Evolutionary conservation across 2,797 vertebrate species (phyloP).

Genomic region (Chrysocyon brachyurus): DNA sequence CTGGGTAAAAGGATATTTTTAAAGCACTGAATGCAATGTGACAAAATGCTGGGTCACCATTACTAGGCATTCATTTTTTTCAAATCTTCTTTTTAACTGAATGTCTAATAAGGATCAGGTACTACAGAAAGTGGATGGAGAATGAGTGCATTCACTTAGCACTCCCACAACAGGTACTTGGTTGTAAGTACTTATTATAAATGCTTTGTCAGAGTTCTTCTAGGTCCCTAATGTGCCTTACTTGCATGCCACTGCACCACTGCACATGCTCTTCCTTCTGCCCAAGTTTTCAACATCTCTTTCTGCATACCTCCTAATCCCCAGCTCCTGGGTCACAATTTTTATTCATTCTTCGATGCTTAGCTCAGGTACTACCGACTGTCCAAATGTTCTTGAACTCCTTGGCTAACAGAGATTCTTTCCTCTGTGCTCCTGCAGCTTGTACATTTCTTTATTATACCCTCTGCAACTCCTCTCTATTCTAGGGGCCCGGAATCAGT

Average conservation of each 20-base stretch:
- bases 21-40: background rate
- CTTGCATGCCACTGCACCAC: background rate
- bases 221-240: background rate
- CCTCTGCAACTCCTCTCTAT: background rate
- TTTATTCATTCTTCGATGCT: conserved; percentile 6
- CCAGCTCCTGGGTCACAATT: background rate
- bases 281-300: background rate
- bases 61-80: background rate
- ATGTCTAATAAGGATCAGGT: background rate
- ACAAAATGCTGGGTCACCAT: background rate
- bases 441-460: background rate
- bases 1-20: background rate
- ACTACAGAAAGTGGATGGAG: background rate
- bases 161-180: background rate
- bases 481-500: background rate
- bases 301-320: background rate
- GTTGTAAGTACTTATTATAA: background rate
- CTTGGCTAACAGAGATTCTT: background rate
- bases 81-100: background rate
- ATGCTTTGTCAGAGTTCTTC: background rate
- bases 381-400: conserved; percentile 3
- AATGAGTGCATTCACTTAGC: background rate
- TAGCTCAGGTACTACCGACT: background rate
- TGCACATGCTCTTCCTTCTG: background rate
- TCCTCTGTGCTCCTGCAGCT: background rate